Percentiles rank a stretch among this genome's conserved stretches.
Conservation (phyloP, 2,888 invertebrate species). For the Andrena bicolor region DNA sequence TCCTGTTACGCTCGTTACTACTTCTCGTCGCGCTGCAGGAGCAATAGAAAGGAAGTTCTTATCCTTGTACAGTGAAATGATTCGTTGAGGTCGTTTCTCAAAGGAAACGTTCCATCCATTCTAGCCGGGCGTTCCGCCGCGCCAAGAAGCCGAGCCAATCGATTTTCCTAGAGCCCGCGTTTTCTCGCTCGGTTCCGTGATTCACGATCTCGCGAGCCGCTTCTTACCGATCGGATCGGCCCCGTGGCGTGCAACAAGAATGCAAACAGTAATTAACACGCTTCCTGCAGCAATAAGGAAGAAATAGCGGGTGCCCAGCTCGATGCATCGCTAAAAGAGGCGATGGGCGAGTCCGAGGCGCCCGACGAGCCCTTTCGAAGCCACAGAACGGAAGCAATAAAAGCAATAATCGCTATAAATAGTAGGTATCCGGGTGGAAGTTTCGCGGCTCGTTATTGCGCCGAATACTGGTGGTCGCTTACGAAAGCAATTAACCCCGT, state of each 20-base stretch:
- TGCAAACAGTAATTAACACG: conserved; percentile 36
- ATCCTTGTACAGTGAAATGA: conserved; percentile 40
- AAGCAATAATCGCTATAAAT: conserved; percentile 13
- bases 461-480: neutral
- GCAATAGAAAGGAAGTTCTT: conserved; percentile 32
- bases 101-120: conserved; percentile 46
- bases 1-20: no score
- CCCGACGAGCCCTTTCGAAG: conserved; percentile 17
- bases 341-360: neutral
- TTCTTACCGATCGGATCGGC: conserved; percentile 26
- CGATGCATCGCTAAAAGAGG: neutral
- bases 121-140: conserved; percentile 20
- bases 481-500: no score
- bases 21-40: neutral
- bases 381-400: conserved; percentile 12
- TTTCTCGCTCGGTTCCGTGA: conserved; percentile 14
- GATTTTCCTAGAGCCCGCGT: conserved; percentile 10
- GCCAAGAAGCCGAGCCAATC: conserved; percentile 21
- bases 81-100: conserved; percentile 37
- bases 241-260: conserved; percentile 19
- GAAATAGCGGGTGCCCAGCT: conserved; percentile 3
- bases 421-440: conserved; percentile 12
- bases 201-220: conserved; percentile 13
- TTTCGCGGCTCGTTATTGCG: conserved; percentile 14
- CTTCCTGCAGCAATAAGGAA: conserved; percentile 47